Conservation (phyloP, 2,888 invertebrate species). For the Metacarcinus magister region DNA sequence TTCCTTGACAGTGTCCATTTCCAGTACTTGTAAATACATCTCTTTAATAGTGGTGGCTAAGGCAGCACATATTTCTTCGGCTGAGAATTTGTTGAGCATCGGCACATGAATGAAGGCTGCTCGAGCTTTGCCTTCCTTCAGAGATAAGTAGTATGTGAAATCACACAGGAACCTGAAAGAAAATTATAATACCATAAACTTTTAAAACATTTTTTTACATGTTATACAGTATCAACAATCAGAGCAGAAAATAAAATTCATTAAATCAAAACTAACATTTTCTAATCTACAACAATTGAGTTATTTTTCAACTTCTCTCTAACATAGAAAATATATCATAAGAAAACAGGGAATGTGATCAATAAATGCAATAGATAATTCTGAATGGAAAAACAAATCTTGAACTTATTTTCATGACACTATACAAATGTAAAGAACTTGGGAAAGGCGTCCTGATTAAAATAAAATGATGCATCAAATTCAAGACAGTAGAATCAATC, state of each 20-base stretch:
- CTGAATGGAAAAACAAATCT: no score
- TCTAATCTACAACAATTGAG: background rate
- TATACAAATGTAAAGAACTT: no score
- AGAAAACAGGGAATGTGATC: no score
- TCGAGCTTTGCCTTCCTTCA: conserved; percentile 87
- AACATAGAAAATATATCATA: no score
- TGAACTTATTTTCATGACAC: no score
- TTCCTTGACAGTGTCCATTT: background rate
- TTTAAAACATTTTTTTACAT: background rate
- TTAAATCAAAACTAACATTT: background rate
- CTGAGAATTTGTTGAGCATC: conserved; percentile 87
- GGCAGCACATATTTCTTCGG: conserved; percentile 87
- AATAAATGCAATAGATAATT: no score
- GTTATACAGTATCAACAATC: background rate
- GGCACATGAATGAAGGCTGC: conserved; percentile 93
- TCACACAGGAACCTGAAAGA: conserved; percentile 89
- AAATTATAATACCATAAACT: background rate
- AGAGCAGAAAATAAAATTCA: background rate
- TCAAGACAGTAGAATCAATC: no score
- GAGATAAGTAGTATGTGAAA: conserved; percentile 91
- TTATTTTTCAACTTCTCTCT: no score
- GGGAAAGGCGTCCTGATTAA: no score
- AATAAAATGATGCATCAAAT: no score
- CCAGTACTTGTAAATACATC: conserved; percentile 75
- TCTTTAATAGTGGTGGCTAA: conserved; percentile 83